Evolutionary conservation across 1,140 invertebrate species (phyloP), one percentile per base, ranked within the genome.

Genomic region (Medauroidea extradentata): DNA sequence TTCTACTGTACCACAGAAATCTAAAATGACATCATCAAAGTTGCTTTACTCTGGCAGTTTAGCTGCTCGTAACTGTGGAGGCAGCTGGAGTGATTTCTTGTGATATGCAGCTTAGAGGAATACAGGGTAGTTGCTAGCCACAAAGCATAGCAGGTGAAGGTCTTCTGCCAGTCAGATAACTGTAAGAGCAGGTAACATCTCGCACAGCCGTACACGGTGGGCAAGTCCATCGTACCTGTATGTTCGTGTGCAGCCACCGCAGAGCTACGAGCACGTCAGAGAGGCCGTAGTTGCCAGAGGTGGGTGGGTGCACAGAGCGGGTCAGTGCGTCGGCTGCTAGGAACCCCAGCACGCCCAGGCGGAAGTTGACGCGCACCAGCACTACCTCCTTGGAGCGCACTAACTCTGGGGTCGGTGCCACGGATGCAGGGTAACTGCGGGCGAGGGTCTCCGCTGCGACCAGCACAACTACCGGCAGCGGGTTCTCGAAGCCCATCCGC

Each of bases 231-330:
- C 29, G 29, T 11, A 34, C 29, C 46, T 83, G 81, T 38, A 92
- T 91, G 66, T 91, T 92, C 44, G 85, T 75, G 43, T 90, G 79
- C 0, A 94, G 83, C 91, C 91, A 95, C 50, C 85, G 79, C 1
- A 95, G 75, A 1, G 84, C 90, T 2, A 82, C 80, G 5, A 92
- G 69, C 16, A 94, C 83, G 66, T 95, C 92, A 3, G 87, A 87
- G 0, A 93, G 76, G 0, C 86, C 92, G 68, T 94, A 93, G 67
- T 94, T 94, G n/a, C 91, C 91, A 0, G 90, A 91, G 1, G 85
- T 87, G 5, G 75, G 80, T 0, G 87, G 87, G 71, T 90, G 85
- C 18, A 83, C 79, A 0, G 84, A 74, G 60, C 85, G 79, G 0
- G 88, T 85, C 0, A 94, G 69, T 1, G 82, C 76, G 38, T 88